phyloP scores from a whole-genome alignment of 2,888 invertebrate species.

The Rhorus exstirpatorius region DNA sequence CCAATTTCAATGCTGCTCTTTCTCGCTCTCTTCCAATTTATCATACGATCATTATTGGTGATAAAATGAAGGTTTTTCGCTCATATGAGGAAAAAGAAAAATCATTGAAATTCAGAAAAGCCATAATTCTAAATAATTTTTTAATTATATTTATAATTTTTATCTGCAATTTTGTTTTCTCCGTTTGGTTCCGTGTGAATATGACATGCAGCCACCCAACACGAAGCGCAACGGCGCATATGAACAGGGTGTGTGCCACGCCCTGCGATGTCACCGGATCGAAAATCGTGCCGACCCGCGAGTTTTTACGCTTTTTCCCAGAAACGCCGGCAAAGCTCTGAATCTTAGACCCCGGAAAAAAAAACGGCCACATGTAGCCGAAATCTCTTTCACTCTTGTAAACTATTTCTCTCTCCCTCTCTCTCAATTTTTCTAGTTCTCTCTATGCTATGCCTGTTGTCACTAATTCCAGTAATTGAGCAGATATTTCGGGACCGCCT shows the following conservation, averaged over 20 bases:
- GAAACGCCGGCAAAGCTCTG: constrained; percentile 69
- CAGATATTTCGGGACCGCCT: constrained; percentile 72
- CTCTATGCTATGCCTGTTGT: constrained; percentile 70
- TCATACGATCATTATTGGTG: too few species aligned
- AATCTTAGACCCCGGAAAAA: constrained; percentile 50
- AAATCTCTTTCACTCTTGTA: constrained; percentile 1
- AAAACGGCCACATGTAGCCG: constrained; percentile 74
- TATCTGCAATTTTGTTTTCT: neutral
- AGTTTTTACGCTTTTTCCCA: constrained; percentile 77
- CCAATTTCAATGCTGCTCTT: too few species aligned
- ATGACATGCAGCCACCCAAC: constrained; percentile 72
- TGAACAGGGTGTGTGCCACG: constrained; percentile 61
- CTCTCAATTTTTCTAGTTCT: too few species aligned
- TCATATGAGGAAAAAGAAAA: too few species aligned
- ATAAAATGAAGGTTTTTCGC: too few species aligned
- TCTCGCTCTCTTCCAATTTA: too few species aligned
- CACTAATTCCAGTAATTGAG: constrained; percentile 81
- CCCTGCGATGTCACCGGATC: constrained; percentile 67
- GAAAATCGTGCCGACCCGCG: constrained; percentile 64
- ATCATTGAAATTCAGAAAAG: too few species aligned
- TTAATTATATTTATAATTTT: neutral
- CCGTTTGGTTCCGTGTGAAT: constrained; percentile 2
- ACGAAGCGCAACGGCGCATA: constrained; percentile 42
- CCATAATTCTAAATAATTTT: neutral
- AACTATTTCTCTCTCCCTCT: constrained; percentile 2